Conservation (phyloP, 1,140 invertebrate genomes). For the Tetragnatha versicolor region DNA sequence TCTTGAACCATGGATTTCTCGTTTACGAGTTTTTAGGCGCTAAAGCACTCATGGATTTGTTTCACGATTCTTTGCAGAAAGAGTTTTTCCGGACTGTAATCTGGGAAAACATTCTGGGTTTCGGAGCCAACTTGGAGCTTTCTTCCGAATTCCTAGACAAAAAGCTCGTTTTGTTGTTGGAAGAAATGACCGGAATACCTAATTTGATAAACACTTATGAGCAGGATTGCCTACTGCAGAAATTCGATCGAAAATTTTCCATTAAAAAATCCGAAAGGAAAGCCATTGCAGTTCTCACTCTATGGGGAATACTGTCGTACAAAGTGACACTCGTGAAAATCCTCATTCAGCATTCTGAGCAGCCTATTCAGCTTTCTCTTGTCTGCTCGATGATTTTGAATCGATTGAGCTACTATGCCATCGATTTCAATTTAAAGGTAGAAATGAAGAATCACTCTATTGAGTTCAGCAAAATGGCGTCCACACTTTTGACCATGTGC, state of each 20-base stretch:
- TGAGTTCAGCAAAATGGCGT: slow-evolving; percentile 64
- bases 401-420: slow-evolving; percentile 56
- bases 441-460: slow-evolving; percentile 59
- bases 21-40: slow-evolving; percentile 62
- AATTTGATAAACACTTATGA: slow-evolving; percentile 63
- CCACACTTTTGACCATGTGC: slow-evolving; percentile 61
- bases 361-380: slow-evolving; percentile 65
- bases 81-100: slow-evolving; percentile 64
- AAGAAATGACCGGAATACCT: slow-evolving; percentile 59
- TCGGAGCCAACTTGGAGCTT: neutral
- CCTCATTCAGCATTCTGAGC: slow-evolving; percentile 64
- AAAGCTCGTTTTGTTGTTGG: slow-evolving; percentile 54
- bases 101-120: slow-evolving; percentile 62
- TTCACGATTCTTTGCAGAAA: slow-evolving; percentile 61
- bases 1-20: slow-evolving; percentile 63
- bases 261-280: slow-evolving; percentile 65
- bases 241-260: too few relatives aligned
- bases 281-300: slow-evolving; percentile 54
- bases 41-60: slow-evolving; percentile 61
- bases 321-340: slow-evolving; percentile 62
- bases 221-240: too few relatives aligned
- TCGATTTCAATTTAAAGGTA: slow-evolving; percentile 56
- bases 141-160: slow-evolving; percentile 48
- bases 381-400: slow-evolving; percentile 59
- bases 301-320: slow-evolving; percentile 63